Evolutionary conservation across 1,140 invertebrate species (phyloP), one percentile per base, ranked within the genome.

Genomic region (Caenorhabditis remanei): DNA sequence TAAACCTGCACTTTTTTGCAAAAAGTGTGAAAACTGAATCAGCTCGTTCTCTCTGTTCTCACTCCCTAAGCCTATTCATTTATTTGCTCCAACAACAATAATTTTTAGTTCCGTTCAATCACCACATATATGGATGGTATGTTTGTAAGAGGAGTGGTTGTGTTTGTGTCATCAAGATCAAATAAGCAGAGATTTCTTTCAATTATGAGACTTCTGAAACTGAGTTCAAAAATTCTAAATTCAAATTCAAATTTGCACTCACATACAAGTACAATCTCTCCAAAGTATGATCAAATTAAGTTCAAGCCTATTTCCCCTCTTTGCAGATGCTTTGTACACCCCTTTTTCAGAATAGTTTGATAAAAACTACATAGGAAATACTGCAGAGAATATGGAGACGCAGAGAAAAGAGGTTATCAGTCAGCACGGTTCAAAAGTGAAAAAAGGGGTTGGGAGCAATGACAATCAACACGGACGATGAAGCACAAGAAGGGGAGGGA

Each of bases 391-490:
- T 4, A 1, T n/a, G n/a, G 43, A 79, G 71, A 79, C 46, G 40
- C n/a, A 24, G 71, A 79, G 43, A 79, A 50, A 79, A 32, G 24
- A 40, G 71, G 71, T 79, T 79, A 79, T 79, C 71, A 46, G 65
- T 46, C 11, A 50, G 67, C 43, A 43, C 71, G 71, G 71, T 79
- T 79, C 71, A 79, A 79, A 79, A 19, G 46, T 48, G 71, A 48
- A 71, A 79, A 79, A 79, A 79, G 71, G 71, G 71, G 71, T 79
- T 79, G 71, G 71, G n/a, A 79, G 21, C 65, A 46, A 46, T 32
- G 1, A 24, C 46, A 79, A 79, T 79, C 71, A 79, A 79, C 71
- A 79, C 8, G 41, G 61, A 24, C 46, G 71, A 79, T 79, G 46
- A 79, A 79, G 71, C 71, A 50, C 71, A 43, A 50, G 53, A 24